These are phyloP conservation scores for Pogonus chalceus DNA, from an alignment of 1,140 invertebrate genomes.

Conservation along the genomic window DNA sequence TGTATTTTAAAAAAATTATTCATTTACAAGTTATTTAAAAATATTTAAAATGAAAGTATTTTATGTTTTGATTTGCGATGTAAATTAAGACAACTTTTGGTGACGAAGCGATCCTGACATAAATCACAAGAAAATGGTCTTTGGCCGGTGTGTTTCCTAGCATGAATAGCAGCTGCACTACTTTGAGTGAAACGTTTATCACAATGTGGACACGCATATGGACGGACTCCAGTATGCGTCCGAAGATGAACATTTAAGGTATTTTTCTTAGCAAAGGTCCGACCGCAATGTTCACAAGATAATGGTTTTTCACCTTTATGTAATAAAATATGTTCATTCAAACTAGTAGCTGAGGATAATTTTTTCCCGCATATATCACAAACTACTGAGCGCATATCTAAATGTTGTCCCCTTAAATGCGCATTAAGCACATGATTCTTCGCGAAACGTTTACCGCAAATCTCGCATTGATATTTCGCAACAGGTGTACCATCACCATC, in stretches of 20 bases:
- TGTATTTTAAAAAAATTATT: too few species aligned
- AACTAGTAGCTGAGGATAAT: slow-evolving; percentile 19
- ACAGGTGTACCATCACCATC: slow-evolving; percentile 7
- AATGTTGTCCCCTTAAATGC: slow-evolving; percentile 33
- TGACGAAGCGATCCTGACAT: slow-evolving; percentile 29
- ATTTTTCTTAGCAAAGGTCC: slow-evolving; percentile 44
- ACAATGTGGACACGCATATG: slow-evolving; percentile 52
- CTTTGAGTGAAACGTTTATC: slow-evolving; percentile 36
- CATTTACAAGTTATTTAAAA: too few species aligned
- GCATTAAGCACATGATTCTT: slow-evolving; percentile 12
- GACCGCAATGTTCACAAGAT: slow-evolving; percentile 34
- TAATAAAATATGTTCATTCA: slow-evolving; percentile 27
- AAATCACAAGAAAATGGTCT: slow-evolving; percentile 12
- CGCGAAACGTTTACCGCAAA: slow-evolving; percentile 8
- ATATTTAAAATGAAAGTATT: not conserved
- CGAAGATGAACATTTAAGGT: slow-evolving; percentile 53
- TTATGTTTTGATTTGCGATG: not conserved
- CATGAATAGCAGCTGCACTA: not conserved
- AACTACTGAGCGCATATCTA: slow-evolving; percentile 32
- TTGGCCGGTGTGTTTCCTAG: not conserved
- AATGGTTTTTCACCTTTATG: slow-evolving; percentile 39
- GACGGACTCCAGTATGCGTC: slow-evolving; percentile 59
- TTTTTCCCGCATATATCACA: not conserved
- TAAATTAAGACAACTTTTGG: not conserved
- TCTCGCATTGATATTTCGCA: slow-evolving; percentile 11